These are phyloP conservation scores for Dolichoris vasculosae DNA, from an alignment of 1,140 invertebrate species.

Conservation along the genomic window DNA sequence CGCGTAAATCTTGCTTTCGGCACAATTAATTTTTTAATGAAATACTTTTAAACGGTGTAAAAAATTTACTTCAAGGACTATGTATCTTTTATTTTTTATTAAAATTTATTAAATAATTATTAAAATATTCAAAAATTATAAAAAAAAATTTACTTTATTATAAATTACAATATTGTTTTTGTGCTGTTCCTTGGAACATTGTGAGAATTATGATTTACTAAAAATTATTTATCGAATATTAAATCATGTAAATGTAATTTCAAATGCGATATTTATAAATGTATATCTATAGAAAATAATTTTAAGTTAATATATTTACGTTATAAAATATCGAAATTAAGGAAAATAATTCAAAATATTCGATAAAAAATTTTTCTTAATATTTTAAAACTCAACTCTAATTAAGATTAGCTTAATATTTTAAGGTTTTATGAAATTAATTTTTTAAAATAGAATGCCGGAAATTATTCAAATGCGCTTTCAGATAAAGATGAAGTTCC, in stretches of 20 bases:
- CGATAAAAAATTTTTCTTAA: not conserved
- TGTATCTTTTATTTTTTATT: not conserved
- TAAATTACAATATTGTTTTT: no score
- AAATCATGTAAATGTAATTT: not conserved
- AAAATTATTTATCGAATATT: not conserved
- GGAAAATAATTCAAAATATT: no score
- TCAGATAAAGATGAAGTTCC: not conserved
- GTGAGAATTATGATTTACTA: not conserved
- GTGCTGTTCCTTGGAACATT: no score
- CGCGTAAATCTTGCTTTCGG: conserved; percentile 42
- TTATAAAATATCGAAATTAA: not conserved
- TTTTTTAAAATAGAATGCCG: not conserved
- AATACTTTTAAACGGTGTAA: conserved; percentile 5
- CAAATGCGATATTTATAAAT: not conserved
- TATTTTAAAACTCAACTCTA: not conserved
- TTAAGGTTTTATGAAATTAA: not conserved
- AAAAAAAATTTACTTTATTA: no score
- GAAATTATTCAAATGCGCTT: not conserved
- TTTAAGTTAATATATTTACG: not conserved
- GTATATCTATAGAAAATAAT: not conserved
- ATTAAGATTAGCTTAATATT: not conserved
- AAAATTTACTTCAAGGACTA: not conserved
- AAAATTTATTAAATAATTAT: no score
- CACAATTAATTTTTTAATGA: conserved; percentile 48
- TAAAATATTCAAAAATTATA: no score